phyloP scores from a whole-genome alignment of 2,888 invertebrate species.

The Amorpha juglandis region DNA sequence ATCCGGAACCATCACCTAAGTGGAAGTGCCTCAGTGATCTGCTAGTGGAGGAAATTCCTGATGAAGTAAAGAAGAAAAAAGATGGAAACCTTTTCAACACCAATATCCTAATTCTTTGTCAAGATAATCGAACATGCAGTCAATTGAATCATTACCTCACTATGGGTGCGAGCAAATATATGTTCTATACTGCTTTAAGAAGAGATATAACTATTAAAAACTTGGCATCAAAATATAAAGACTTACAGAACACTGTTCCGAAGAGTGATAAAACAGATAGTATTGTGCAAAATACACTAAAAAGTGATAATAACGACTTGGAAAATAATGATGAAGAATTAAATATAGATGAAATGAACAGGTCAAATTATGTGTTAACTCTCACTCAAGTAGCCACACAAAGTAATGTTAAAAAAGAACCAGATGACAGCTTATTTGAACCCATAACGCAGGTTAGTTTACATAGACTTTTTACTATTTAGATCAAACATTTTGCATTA shows the following conservation, averaged over 20 bases:
- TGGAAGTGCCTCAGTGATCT: slow-evolving; percentile 94
- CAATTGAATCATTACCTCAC: slow-evolving; percentile 90
- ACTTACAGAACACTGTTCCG: slow-evolving; percentile 53
- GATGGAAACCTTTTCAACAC: slow-evolving; percentile 69
- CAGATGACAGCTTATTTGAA: slow-evolving; percentile 81
- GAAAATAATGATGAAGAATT: slow-evolving; percentile 48
- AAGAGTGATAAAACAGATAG: slow-evolving; percentile 46
- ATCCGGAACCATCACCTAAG: slow-evolving; percentile 94
- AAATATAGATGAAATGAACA: slow-evolving; percentile 76
- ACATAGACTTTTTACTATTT: too few relatives aligned
- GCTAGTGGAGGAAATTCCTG: slow-evolving; percentile 91
- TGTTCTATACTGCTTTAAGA: slow-evolving; percentile 86
- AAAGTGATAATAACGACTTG: slow-evolving; percentile 16
- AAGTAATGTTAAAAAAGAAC: slow-evolving; percentile 42
- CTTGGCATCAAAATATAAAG: slow-evolving; percentile 80
- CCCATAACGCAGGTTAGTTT: slow-evolving; percentile 84
- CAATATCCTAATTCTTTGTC: slow-evolving; percentile 92
- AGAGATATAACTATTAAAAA: slow-evolving; percentile 84
- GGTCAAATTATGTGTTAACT: slow-evolving; percentile 88
- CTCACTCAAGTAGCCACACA: slow-evolving; percentile 83
- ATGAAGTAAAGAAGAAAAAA: slow-evolving; percentile 85
- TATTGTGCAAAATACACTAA: slow-evolving; percentile 38
- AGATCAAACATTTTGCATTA: too few relatives aligned
- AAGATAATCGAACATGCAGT: slow-evolving; percentile 91
- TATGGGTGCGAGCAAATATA: slow-evolving; percentile 86